A percentile compares a stretch with the other conserved stretches of the same genome.
phyloP scores from a whole-genome alignment of 2,797 vertebrate species.

The Molossus alvarezi region DNA sequence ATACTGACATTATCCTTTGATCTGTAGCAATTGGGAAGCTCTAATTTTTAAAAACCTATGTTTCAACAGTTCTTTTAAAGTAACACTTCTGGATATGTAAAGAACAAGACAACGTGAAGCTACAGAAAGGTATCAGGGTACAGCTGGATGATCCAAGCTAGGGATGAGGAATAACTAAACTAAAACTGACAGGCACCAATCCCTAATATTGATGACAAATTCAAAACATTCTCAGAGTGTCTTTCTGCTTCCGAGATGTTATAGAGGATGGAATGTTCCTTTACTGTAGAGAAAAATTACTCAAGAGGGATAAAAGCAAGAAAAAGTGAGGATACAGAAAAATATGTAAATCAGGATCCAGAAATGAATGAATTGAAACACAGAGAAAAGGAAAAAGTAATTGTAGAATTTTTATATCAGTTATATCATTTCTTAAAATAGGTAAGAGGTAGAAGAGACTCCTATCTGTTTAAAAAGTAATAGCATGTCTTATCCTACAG shows the following conservation, averaged over 20 bases:
- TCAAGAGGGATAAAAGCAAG: background rate
- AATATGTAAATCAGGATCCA: background rate
- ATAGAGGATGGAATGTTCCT: background rate
- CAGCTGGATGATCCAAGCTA: background rate
- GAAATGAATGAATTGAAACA: background rate
- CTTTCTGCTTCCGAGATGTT: background rate
- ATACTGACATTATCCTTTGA: background rate
- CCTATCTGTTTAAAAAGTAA: background rate
- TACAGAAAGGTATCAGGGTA: background rate
- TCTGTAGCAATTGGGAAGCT: background rate
- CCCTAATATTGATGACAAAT: background rate
- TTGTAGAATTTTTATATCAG: background rate
- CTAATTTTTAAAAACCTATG: background rate
- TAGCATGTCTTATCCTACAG: background rate
- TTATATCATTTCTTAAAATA: background rate
- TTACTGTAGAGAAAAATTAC: background rate
- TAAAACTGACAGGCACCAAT: background rate
- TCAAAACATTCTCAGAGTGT: constrained; percentile 8
- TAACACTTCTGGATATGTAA: background rate
- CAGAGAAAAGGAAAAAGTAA: background rate
- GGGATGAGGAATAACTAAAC: background rate
- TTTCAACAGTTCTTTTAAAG: background rate
- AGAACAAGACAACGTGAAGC: background rate
- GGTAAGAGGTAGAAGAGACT: background rate
- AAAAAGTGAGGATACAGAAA: background rate